A percentile compares a stretch with the other conserved stretches of the same genome.
These are phyloP conservation scores for Steinernema scapterisci DNA, from an alignment of 2,888 invertebrate genomes.

Conservation along the genomic window DNA sequence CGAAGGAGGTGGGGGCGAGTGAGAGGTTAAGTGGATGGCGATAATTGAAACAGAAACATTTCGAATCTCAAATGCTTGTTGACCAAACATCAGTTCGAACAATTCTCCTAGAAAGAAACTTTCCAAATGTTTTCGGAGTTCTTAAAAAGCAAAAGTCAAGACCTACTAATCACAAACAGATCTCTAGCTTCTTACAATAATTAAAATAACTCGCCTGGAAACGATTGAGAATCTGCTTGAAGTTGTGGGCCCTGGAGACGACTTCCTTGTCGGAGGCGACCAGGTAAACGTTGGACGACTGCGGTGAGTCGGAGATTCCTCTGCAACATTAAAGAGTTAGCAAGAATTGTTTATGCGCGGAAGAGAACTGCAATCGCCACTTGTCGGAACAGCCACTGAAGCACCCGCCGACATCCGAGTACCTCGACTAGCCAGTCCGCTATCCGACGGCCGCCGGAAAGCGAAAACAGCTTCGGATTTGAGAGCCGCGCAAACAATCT, in stretches of 20 bases:
- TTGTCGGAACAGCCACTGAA: slow-evolving; percentile 16
- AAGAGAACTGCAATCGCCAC: background rate
- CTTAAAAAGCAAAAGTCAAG: too few relatives aligned
- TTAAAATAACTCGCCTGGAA: too few relatives aligned
- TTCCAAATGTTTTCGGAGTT: too few relatives aligned
- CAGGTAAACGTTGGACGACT: background rate
- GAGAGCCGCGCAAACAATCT: slow-evolving; percentile 27
- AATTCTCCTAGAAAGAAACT: too few relatives aligned
- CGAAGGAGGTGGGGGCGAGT: background rate
- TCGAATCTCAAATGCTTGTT: background rate
- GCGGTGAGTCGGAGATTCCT: background rate
- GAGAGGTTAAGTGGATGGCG: background rate
- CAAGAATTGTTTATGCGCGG: background rate
- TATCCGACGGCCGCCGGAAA: background rate
- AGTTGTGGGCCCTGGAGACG: slow-evolving; percentile 28
- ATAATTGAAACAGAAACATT: background rate
- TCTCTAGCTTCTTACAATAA: too few relatives aligned
- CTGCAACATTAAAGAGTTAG: background rate
- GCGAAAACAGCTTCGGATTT: slow-evolving; percentile 18
- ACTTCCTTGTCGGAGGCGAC: slow-evolving; percentile 28
- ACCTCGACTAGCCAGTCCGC: background rate
- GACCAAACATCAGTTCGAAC: too few relatives aligned
- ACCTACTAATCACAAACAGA: too few relatives aligned
- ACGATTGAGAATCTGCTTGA: slow-evolving; percentile 22
- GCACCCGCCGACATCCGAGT: slow-evolving; percentile 2